Evolutionary conservation across 2,797 vertebrate species (phyloP).

Genomic region (Heliangelus exortis): DNA sequence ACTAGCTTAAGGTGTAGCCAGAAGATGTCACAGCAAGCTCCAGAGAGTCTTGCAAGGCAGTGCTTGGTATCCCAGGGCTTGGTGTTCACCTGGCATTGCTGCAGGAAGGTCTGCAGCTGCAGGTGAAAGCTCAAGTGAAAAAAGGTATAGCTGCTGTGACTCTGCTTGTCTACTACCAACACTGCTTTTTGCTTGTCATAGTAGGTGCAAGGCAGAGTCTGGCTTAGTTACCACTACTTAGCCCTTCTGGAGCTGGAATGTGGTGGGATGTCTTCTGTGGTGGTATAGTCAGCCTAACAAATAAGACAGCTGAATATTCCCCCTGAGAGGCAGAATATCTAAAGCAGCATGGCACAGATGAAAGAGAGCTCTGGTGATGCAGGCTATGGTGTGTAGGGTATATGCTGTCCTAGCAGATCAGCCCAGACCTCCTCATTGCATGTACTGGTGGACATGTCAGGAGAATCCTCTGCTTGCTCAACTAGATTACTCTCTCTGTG

Average conservation of each 20-base stretch:
- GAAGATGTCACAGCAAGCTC: background rate
- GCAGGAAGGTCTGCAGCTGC: background rate
- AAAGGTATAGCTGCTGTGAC: background rate
- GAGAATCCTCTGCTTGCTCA: background rate
- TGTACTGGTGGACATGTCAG: accelerated
- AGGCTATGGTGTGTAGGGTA: background rate
- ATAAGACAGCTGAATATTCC: background rate
- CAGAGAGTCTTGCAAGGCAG: background rate
- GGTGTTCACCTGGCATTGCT: background rate
- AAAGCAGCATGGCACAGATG: background rate
- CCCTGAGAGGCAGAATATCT: background rate
- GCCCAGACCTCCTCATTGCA: background rate
- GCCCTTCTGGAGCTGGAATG: background rate
- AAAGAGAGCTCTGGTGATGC: accelerated
- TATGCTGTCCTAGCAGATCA: background rate
- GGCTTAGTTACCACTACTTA: background rate
- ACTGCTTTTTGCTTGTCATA: background rate
- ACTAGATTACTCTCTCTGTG: background rate
- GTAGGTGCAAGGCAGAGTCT: background rate
- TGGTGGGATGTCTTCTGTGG: background rate
- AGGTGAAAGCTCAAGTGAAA: background rate
- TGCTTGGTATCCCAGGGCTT: background rate
- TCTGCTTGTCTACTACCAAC: background rate
- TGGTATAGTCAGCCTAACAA: background rate
- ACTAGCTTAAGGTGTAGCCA: background rate